A percentile compares a stretch with the other conserved stretches of the same genome.
Conservation (phyloP, 2,113 vertebrate genomes). For the Muntiacus muntjak region DNA sequence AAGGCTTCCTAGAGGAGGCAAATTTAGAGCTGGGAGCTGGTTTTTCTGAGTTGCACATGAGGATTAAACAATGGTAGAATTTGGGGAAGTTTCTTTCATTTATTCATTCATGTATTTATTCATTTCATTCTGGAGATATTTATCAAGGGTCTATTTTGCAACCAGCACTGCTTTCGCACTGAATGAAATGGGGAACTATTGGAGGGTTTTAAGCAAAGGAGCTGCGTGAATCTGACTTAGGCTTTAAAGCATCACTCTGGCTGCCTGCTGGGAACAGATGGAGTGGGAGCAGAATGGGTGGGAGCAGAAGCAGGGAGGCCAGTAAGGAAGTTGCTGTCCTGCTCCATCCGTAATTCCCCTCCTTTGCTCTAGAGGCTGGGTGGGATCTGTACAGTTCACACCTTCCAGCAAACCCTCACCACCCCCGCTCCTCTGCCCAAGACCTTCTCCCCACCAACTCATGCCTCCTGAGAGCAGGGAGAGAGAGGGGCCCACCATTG, state of each 20-base stretch:
- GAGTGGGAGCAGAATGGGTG: neutral
- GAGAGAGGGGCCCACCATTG: neutral
- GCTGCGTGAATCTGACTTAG: neutral
- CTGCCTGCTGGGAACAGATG: neutral
- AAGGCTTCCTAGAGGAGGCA: constrained; percentile 13
- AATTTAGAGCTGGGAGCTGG: neutral
- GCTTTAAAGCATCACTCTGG: neutral
- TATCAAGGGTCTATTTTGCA: neutral
- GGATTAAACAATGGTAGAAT: neutral
- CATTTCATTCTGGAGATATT: neutral
- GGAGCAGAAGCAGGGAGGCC: neutral
- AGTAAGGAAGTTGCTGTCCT: neutral
- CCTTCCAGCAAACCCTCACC: constrained; percentile 44
- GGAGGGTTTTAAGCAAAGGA: neutral
- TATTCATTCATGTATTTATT: neutral
- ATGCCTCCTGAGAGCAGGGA: constrained; percentile 17
- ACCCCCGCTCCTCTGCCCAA: neutral
- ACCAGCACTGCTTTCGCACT: neutral
- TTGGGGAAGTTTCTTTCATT: neutral
- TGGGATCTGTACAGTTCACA: neutral
- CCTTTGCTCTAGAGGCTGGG: neutral
- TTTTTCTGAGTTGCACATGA: neutral
- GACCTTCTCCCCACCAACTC: neutral
- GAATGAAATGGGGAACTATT: neutral
- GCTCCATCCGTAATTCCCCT: neutral